phyloP scores from a whole-genome alignment of 2,888 invertebrate species.

The Biston betularia region DNA sequence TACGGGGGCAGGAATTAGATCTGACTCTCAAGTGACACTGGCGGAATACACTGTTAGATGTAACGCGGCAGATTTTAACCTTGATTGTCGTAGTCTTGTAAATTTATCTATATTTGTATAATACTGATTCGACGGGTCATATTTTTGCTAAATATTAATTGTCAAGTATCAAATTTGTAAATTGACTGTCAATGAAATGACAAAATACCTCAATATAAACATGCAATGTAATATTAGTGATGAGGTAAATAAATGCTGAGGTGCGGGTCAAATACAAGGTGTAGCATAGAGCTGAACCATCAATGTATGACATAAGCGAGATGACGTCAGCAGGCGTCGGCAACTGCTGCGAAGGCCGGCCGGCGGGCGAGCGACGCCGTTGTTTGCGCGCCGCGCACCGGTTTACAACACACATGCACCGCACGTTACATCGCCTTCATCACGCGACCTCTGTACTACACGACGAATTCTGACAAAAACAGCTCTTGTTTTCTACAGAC shows the following conservation, averaged over 20 bases:
- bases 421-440: slow-evolving; percentile 48
- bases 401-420: slow-evolving; percentile 68
- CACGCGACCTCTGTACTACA: slow-evolving; percentile 50
- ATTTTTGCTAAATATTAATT: too few relatives aligned
- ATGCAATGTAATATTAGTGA: slow-evolving; percentile 32
- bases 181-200: not conserved
- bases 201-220: slow-evolving; percentile 42
- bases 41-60: too few relatives aligned
- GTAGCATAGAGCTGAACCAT: slow-evolving; percentile 61
- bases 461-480: slow-evolving; percentile 28
- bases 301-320: slow-evolving; percentile 80
- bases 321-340: slow-evolving; percentile 83
- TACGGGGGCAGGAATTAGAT: too few relatives aligned
- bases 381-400: slow-evolving; percentile 73
- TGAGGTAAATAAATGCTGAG: slow-evolving; percentile 50
- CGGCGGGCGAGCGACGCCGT: slow-evolving; percentile 67
- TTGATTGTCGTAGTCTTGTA: too few relatives aligned
- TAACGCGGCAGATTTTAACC: too few relatives aligned
- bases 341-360: slow-evolving; percentile 79
- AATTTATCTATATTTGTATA: too few relatives aligned
- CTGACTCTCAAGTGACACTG: too few relatives aligned
- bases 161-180: too few relatives aligned
- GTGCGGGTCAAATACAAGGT: slow-evolving; percentile 61
- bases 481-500: slow-evolving; percentile 31
- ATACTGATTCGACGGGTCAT: too few relatives aligned